These are phyloP conservation scores for Archilochus colubris DNA, from an alignment of 2,113 vertebrate genomes.

Conservation along the genomic window DNA sequence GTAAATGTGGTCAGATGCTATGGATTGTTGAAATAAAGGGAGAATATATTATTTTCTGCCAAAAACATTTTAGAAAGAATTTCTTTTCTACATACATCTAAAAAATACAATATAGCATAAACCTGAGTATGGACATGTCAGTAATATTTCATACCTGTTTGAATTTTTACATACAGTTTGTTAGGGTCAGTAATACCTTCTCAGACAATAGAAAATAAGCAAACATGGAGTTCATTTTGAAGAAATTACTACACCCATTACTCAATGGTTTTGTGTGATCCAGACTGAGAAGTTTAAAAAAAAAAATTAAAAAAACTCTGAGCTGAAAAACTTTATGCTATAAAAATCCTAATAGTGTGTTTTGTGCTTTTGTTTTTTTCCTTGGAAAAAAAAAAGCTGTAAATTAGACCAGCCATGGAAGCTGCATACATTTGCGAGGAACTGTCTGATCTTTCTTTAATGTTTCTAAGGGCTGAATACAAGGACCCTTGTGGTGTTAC, in stretches of 20 bases:
- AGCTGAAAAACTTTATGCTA: neutral
- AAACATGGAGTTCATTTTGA: neutral
- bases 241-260: neutral
- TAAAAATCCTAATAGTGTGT: neutral
- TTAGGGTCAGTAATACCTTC: neutral
- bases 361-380: neutral
- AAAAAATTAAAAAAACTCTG: neutral
- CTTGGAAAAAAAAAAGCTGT: neutral
- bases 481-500: neutral
- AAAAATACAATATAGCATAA: neutral
- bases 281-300: neutral
- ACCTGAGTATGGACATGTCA: neutral
- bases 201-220: neutral
- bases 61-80: neutral
- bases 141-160: neutral
- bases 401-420: neutral
- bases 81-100: neutral
- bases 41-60: neutral
- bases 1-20: neutral
- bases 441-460: neutral
- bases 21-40: neutral
- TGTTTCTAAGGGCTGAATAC: neutral
- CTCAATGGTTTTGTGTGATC: neutral
- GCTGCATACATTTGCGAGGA: neutral
- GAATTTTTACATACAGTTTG: neutral